These are phyloP conservation scores for Diarsia rubi DNA, from an alignment of 2,888 invertebrate species.

Conservation along the genomic window DNA sequence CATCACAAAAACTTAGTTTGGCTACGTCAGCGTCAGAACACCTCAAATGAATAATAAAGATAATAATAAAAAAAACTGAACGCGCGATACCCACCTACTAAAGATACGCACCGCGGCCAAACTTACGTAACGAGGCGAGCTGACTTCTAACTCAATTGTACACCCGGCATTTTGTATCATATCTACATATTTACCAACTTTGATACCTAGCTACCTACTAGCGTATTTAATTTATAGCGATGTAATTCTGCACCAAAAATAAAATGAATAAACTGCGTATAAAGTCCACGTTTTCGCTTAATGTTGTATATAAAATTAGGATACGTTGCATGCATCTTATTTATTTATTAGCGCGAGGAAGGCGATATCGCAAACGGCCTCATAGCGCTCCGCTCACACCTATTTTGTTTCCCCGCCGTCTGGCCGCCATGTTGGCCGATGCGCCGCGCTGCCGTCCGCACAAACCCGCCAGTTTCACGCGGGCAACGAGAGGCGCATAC, in stretches of 20 bases:
- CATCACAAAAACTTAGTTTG: constrained; percentile 41
- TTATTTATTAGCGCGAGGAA: constrained; percentile 86
- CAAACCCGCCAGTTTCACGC: constrained; percentile 87
- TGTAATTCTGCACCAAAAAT: constrained; percentile 32
- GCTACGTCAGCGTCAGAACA: constrained; percentile 46
- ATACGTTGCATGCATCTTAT: constrained; percentile 79
- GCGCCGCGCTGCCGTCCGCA: constrained; percentile 75
- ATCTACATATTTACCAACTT: constrained; percentile 61
- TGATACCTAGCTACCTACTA: constrained; percentile 29
- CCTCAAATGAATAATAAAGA: constrained; percentile 54
- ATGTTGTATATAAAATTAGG: constrained; percentile 43
- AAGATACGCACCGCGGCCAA: constrained; percentile 60
- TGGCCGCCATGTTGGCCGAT: constrained; percentile 83
- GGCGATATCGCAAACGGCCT: constrained; percentile 82
- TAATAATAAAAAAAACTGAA: constrained; percentile 47
- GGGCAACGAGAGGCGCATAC: constrained; percentile 82
- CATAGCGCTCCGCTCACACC: constrained; percentile 78
- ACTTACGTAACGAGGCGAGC: constrained; percentile 59
- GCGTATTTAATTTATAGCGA: constrained; percentile 32
- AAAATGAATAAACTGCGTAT: constrained; percentile 22
- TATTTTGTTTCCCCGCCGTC: constrained; percentile 82
- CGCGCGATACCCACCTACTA: constrained; percentile 45
- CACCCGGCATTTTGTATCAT: constrained; percentile 63
- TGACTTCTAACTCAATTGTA: constrained; percentile 64
- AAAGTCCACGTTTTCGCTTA: constrained; percentile 20